Conservation (phyloP, 2,888 invertebrate genomes). For the Orthosia incerta region DNA sequence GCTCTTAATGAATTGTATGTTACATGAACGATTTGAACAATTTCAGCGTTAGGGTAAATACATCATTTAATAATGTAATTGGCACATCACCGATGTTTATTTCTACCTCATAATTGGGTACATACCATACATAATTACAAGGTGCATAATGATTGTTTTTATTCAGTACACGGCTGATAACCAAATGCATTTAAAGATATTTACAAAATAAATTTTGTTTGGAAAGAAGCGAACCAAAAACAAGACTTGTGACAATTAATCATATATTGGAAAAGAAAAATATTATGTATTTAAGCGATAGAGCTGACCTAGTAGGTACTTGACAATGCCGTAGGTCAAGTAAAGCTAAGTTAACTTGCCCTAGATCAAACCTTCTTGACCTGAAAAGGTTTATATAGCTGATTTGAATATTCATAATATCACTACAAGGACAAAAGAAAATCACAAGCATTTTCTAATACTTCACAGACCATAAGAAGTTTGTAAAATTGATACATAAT, state of each 20-base stretch:
- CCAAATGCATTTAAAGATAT: background rate
- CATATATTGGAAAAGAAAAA: background rate
- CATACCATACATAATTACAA: background rate
- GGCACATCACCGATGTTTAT: background rate
- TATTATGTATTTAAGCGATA: conserved; percentile 6
- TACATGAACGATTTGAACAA: background rate
- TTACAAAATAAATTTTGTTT: background rate
- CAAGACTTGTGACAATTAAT: background rate
- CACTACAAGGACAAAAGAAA: background rate
- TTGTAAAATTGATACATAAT: background rate
- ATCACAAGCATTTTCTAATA: background rate
- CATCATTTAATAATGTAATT: background rate
- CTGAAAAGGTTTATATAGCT: background rate
- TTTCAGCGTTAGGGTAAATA: conserved; percentile 10
- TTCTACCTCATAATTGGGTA: conserved; percentile 14
- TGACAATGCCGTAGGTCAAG: conserved; percentile 4
- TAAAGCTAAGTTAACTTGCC: conserved; percentile 3
- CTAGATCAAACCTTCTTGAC: conserved; percentile 10
- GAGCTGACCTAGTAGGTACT: conserved; percentile 1
- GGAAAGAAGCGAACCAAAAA: background rate
- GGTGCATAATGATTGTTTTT: background rate
- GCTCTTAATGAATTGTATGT: too few relatives aligned
- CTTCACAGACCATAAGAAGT: background rate
- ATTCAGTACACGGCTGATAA: background rate
- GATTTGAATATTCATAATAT: too few relatives aligned